phyloP scores from a whole-genome alignment of 2,797 vertebrate genomes.

The Cygnus olor region DNA sequence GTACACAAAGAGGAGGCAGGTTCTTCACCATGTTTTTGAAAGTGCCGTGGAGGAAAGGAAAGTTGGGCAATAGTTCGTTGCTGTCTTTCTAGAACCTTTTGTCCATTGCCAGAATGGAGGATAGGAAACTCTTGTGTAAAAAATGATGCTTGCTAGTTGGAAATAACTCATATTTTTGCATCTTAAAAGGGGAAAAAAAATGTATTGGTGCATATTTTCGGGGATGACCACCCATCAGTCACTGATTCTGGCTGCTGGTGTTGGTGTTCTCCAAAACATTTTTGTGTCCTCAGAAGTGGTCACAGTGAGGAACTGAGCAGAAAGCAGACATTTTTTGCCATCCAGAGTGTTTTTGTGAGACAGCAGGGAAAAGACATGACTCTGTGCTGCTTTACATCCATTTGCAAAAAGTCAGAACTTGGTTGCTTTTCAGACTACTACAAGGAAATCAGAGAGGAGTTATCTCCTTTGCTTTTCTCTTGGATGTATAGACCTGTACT shows the following conservation, averaged over 20 bases:
- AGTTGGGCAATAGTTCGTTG: neutral
- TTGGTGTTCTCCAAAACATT: neutral
- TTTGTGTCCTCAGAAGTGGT: neutral
- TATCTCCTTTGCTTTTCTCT: neutral
- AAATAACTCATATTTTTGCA: neutral
- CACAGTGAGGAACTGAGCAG: neutral
- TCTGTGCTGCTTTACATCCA: neutral
- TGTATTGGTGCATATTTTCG: neutral
- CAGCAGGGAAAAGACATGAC: neutral
- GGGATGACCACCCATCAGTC: neutral
- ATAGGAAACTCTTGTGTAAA: neutral
- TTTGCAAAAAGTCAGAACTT: neutral
- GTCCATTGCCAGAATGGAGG: neutral
- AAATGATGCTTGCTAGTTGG: neutral
- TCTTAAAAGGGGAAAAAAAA: neutral
- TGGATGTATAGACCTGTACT: neutral
- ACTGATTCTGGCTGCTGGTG: neutral
- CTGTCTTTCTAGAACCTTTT: neutral
- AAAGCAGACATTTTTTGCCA: neutral
- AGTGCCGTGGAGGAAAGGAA: neutral
- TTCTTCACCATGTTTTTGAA: neutral
- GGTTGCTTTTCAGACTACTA: neutral
- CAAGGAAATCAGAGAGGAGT: neutral
- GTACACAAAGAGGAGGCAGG: neutral
- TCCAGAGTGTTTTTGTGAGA: neutral